phyloP scores from a whole-genome alignment of 2,888 invertebrate species.

The Spilosoma lubricipeda region DNA sequence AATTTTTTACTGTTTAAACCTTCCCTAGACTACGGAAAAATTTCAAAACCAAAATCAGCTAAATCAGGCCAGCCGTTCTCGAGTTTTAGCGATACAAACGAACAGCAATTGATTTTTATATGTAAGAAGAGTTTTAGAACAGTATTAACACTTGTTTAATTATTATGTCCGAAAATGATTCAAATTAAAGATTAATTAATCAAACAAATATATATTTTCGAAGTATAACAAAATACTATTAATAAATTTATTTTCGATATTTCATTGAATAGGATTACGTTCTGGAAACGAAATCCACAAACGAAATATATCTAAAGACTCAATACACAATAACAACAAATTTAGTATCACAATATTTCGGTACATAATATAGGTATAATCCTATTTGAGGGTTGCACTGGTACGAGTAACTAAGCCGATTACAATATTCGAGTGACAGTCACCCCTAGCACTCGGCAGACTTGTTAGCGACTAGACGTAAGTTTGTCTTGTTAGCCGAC shows the following conservation, averaged over 20 bases:
- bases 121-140: no score
- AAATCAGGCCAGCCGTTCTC: no score
- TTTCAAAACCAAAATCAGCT: no score
- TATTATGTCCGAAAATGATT: not conserved
- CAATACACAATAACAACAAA: slow-evolving; percentile 20
- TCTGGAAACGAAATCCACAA: slow-evolving; percentile 11
- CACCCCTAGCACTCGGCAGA: slow-evolving; percentile 58
- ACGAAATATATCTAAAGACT: slow-evolving; percentile 15
- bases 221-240: not conserved
- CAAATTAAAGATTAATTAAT: not conserved
- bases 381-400: slow-evolving; percentile 54
- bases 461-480: slow-evolving; percentile 70
- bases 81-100: no score
- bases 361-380: slow-evolving; percentile 37
- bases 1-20: no score
- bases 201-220: not conserved
- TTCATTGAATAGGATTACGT: slow-evolving; percentile 1
- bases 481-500: slow-evolving; percentile 75
- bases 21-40: no score
- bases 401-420: slow-evolving; percentile 71
- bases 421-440: slow-evolving; percentile 62
- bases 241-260: not conserved
- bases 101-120: no score
- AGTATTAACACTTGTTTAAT: not conserved
- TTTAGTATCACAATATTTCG: slow-evolving; percentile 22